phyloP scores from a whole-genome alignment of 2,888 invertebrate genomes.

The Macropis europaea region DNA sequence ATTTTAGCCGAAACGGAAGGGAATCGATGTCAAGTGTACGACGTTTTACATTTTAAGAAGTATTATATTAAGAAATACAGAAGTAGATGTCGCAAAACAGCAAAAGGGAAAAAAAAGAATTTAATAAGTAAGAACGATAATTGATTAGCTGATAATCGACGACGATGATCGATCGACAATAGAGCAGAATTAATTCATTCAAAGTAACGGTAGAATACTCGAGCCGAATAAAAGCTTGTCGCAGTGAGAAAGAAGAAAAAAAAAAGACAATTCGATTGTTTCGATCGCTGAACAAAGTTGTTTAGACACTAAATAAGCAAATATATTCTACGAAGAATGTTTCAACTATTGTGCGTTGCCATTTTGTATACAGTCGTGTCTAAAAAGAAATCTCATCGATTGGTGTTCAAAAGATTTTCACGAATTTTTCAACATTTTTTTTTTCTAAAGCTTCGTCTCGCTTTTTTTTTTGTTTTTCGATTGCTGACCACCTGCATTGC shows the following conservation, averaged over 20 bases:
- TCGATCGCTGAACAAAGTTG: constrained; percentile 10
- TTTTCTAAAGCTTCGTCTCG: background rate
- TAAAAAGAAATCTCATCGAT: background rate
- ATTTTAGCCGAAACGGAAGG: background rate
- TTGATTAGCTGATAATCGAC: constrained; percentile 55
- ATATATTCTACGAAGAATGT: constrained; percentile 39
- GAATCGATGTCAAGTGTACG: constrained; percentile 51
- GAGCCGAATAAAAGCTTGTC: background rate
- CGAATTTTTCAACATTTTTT: background rate
- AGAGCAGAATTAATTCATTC: constrained; percentile 55
- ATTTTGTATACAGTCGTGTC: constrained; percentile 43
- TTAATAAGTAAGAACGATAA: constrained; percentile 40
- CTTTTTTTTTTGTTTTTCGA: background rate
- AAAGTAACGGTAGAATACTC: background rate
- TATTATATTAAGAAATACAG: constrained; percentile 51
- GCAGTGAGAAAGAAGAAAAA: background rate
- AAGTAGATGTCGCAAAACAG: constrained; percentile 12
- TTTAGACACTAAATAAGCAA: constrained; percentile 2
- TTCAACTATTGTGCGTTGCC: constrained; percentile 47
- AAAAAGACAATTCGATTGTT: background rate
- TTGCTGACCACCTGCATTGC: constrained; percentile 11
- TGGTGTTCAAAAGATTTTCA: background rate
- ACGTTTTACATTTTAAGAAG: constrained; percentile 38
- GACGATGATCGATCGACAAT: constrained; percentile 73
- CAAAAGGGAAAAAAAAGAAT: constrained; percentile 28